Evolutionary conservation across 2,888 invertebrate genomes (phyloP), one percentile per base, ranked within the genome.

Genomic region (Leucophenga maculata): DNA sequence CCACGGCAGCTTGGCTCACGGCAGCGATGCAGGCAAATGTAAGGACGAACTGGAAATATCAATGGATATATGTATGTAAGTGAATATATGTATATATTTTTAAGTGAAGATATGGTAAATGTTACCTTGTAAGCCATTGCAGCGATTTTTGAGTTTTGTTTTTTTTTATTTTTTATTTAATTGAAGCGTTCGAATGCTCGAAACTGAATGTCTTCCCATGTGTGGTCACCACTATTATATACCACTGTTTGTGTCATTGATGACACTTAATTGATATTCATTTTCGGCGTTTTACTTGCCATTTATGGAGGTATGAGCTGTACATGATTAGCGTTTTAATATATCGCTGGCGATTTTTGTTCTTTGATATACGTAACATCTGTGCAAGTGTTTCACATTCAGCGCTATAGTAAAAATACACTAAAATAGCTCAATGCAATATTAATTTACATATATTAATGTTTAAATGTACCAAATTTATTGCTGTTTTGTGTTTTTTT

Each of bases 201-300:
- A 80, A 73, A 83, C 86, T 86, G 86, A 86, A 84, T 86, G 85
- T 77, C 76, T 78, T 75, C 54, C 68, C 70, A 67, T 69, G 62
- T 65, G 65, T 55, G 70, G 73, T 55, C 75, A 68, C 72, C 69
- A 69, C 74, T 76, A 74, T 82, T 86, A 80, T 86, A 86, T 86
- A 85, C 74, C 78, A 74, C 67, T 71, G 32, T 70, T 69, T 72
- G 65, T 82, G 86, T 76, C 86, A 86, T 86, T 86, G 86, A 85
- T 78, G 76, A 77, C 75, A 76, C 79, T 77, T 85, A 84, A 86
- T 86, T 86, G 77, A 79, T 79, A 86, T 86, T 85, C 85, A 76
- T 70, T 82, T 83, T 82, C 77, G 78, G 79, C 82, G 69, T 70
- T 73, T 69, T 65, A 54, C 65, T 69, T 54, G 39, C 57, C 57